Evolutionary conservation across 2,888 invertebrate genomes (phyloP).

Genomic region (Meta bourneti): DNA sequence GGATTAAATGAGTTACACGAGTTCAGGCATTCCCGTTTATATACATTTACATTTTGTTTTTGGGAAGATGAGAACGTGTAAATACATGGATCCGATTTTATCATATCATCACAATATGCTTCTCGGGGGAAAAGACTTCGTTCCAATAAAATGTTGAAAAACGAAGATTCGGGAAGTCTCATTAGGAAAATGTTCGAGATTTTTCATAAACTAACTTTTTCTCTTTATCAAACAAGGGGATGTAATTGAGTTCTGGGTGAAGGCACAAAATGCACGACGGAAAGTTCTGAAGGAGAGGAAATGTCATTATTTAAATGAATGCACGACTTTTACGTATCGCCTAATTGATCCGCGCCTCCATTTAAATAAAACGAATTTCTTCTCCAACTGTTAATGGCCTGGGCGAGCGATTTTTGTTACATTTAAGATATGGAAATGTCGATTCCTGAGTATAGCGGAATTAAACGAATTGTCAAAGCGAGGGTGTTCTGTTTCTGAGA

Average conservation of each 20-base stretch:
- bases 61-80: not conserved
- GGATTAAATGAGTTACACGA: no score
- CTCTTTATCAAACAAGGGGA: not conserved
- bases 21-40: not conserved
- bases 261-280: not conserved
- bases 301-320: not conserved
- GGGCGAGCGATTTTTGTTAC: not conserved
- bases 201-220: conserved; percentile 1
- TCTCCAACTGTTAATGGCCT: not conserved
- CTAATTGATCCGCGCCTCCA: not conserved
- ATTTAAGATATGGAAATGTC: not conserved
- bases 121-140: not conserved
- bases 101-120: not conserved
- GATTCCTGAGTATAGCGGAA: not conserved
- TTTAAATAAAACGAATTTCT: not conserved
- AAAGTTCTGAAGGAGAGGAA: not conserved
- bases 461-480: not conserved
- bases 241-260: not conserved
- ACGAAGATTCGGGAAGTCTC: not conserved
- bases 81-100: not conserved
- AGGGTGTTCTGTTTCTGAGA: not conserved
- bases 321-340: not conserved
- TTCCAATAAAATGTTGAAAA: not conserved
- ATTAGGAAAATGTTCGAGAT: not conserved
- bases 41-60: not conserved